Evolutionary conservation across 2,113 vertebrate species (phyloP).

Genomic region (Bettongia penicillata): DNA sequence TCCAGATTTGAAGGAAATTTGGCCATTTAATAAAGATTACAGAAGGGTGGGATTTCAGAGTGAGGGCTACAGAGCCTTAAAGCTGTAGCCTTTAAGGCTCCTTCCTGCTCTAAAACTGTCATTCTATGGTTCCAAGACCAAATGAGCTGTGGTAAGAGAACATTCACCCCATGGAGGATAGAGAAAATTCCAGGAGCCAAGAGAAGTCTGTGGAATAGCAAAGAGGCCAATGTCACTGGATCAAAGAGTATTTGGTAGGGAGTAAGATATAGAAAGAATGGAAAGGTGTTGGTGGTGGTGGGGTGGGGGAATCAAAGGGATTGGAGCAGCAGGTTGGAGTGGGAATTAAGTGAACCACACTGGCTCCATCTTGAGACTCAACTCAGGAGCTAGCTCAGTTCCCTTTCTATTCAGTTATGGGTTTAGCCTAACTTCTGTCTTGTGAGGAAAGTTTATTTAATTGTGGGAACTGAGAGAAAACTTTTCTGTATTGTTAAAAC

Average conservation of each 20-base stretch:
- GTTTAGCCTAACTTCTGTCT: background rate
- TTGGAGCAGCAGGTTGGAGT: background rate
- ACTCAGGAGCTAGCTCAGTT: background rate
- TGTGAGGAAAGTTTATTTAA: background rate
- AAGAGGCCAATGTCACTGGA: background rate
- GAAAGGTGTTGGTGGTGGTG: background rate
- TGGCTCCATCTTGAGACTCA: background rate
- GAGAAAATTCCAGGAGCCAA: background rate
- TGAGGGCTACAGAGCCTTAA: background rate
- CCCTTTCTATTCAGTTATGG: background rate
- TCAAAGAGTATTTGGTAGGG: background rate
- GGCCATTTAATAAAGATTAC: background rate
- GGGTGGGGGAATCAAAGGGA: background rate
- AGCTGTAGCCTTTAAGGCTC: background rate
- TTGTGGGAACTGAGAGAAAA: background rate
- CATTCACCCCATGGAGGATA: background rate
- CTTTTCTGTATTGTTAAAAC: background rate
- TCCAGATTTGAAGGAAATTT: slow-evolving; percentile 36
- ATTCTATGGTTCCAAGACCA: background rate
- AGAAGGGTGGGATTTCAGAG: background rate
- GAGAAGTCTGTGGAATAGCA: background rate
- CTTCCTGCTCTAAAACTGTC: background rate
- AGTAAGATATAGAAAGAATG: background rate
- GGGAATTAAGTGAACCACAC: background rate
- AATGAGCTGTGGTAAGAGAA: background rate